These are phyloP conservation scores for Dromiciops gliroides DNA, from an alignment of 2,113 vertebrate genomes.

Conservation along the genomic window DNA sequence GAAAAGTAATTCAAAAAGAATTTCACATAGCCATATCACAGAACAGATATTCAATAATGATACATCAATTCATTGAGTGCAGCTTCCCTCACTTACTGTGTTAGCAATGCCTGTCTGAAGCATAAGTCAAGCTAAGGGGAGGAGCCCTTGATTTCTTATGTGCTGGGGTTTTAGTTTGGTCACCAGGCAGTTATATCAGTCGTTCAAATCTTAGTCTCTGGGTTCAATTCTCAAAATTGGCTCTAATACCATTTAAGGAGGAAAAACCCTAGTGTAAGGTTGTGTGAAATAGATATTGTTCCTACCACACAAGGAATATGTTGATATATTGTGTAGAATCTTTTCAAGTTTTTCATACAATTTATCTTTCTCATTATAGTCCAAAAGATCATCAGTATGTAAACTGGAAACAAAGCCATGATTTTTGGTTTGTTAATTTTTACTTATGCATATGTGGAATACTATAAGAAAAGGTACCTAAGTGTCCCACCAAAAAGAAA, in stretches of 20 bases:
- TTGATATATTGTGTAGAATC: neutral
- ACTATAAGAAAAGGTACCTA: neutral
- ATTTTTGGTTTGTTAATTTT: neutral
- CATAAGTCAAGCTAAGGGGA: neutral
- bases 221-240: neutral
- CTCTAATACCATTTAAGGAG: neutral
- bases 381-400: neutral
- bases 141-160: too few relatives aligned
- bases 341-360: neutral
- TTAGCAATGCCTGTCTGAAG: neutral
- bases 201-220: neutral
- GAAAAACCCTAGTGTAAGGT: too few relatives aligned
- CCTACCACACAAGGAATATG: neutral
- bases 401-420: neutral
- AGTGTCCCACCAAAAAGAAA: too few relatives aligned
- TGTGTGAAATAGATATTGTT: neutral
- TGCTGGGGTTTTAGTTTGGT: neutral
- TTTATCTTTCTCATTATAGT: neutral
- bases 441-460: neutral
- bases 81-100: neutral
- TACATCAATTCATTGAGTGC: neutral
- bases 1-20: neutral
- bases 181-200: neutral
- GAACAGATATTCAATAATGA: neutral
- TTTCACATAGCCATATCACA: neutral